These are phyloP conservation scores for Neocloeon triangulifer DNA, from an alignment of 1,140 invertebrate genomes.

Conservation along the genomic window DNA sequence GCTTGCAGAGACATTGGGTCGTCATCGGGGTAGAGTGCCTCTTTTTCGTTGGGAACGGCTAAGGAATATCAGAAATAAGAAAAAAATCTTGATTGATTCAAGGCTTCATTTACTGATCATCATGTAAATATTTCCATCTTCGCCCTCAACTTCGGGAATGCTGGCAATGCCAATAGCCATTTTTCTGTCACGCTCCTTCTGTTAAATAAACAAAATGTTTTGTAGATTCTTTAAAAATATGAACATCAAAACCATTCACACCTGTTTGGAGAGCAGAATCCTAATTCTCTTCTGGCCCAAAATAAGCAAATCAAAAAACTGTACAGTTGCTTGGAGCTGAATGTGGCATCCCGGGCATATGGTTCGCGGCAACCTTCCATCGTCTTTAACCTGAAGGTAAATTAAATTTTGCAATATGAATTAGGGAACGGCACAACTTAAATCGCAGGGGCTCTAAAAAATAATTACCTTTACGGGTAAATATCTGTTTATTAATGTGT, in stretches of 20 bases:
- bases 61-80: too few species aligned
- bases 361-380: conserved; percentile 38
- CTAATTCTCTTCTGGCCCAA: conserved; percentile 35
- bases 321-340: conserved; percentile 40
- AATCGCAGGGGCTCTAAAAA: background rate
- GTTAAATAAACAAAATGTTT: background rate
- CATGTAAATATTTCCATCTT: conserved; percentile 19
- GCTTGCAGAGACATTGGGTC: conserved; percentile 29
- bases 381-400: conserved; percentile 28
- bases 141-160: conserved; percentile 7
- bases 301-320: conserved; percentile 43
- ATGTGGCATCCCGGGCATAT: conserved; percentile 53
- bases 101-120: conserved; percentile 19
- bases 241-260: too few species aligned
- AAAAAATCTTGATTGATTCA: too few species aligned
- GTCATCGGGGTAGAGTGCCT: too few species aligned
- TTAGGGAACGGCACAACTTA: conserved; percentile 3
- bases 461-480: conserved; percentile 39
- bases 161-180: conserved; percentile 1
- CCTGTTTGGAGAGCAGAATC: conserved; percentile 22
- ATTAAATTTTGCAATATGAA: conserved; percentile 9
- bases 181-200: conserved; percentile 1
- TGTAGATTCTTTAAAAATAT: too few species aligned
- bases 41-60: too few species aligned
- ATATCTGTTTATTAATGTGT: conserved; percentile 39